Evolutionary conservation across 1,140 invertebrate genomes (phyloP), one percentile per base, ranked within the genome.

Genomic region (Bombus sylvicola): DNA sequence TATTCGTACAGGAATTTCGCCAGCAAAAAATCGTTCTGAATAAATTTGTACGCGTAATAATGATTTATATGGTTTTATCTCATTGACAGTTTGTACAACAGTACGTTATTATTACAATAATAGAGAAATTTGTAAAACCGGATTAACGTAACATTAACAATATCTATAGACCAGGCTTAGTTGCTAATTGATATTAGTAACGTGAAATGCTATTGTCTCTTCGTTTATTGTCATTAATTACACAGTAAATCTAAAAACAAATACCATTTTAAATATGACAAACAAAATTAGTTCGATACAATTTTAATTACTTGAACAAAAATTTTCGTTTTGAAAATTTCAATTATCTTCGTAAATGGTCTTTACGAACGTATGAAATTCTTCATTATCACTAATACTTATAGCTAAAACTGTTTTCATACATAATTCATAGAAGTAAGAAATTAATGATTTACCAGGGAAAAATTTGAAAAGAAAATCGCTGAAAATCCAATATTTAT

Each of bases 401-500:
- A 37, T 22, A 37, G 8, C 22, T 25, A 37, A 22, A 25, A 68
- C 28, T 71, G 12, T 39, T 28, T 39, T 69, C 37, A 39, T 39
- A 28, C 37, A 39, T 71, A 71, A 39, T 71, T 71, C 22, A 71
- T 5, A 71, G 15, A 13, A 28, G 25, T 22, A 28, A 39, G 2
- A 28, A 71, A 71, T 71, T 71, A 39, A 39, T 39, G 68, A 37
- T 71, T 39, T 39, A 28, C 10, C 5, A 37, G 37, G 25, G 68
- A 28, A 28, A 39, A 71, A 28, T 71, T 71, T 39, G 68, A 39
- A 25, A 71, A 28, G 25, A 37, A 39, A 39, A 71, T 68, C 34
- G 37, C 13, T 39, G 37, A 71, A 71, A 71, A 71, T 71, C 68
- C 68, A 28, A 71, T 71, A 37, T 71, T 71, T 71, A 71, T 39